phyloP scores from a whole-genome alignment of 2,797 vertebrate species.

The Cetoscarus ocellatus region DNA sequence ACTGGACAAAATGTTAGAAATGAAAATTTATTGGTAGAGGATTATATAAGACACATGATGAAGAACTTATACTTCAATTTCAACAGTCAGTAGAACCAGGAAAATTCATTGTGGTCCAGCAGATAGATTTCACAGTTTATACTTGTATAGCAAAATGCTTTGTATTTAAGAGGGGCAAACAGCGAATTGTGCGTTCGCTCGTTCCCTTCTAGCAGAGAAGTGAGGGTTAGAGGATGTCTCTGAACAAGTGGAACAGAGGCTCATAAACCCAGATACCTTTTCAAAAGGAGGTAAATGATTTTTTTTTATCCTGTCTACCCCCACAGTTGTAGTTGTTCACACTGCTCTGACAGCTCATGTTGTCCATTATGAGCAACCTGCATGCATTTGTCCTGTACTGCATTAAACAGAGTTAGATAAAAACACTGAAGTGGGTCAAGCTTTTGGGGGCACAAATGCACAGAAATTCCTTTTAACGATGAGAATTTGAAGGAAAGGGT shows the following conservation, averaged over 20 bases:
- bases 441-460: conserved; percentile 63
- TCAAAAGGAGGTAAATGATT: conserved; percentile 48
- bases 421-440: conserved; percentile 55
- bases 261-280: conserved; percentile 43
- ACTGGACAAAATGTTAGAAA: too few species aligned
- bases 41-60: conserved; percentile 1
- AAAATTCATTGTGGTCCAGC: conserved; percentile 21
- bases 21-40: too few species aligned
- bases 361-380: conserved; percentile 63
- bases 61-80: conserved; percentile 43
- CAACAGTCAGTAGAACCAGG: conserved; percentile 39
- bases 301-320: conserved; percentile 43
- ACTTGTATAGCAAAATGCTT: conserved; percentile 42
- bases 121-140: conserved; percentile 24
- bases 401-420: conserved; percentile 66
- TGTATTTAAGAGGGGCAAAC: conserved; percentile 37
- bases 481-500: conserved; percentile 26
- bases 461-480: conserved; percentile 56
- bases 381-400: conserved; percentile 66
- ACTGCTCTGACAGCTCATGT: conserved; percentile 47
- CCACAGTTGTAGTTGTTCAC: conserved; percentile 23
- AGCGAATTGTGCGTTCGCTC: conserved; percentile 44
- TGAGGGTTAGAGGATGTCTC: conserved; percentile 51
- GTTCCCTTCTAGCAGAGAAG: conserved; percentile 15
- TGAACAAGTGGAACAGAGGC: conserved; percentile 59